Evolutionary conservation across 2,888 invertebrate species (phyloP).

Genomic region (Mechanitis mazaeus): DNA sequence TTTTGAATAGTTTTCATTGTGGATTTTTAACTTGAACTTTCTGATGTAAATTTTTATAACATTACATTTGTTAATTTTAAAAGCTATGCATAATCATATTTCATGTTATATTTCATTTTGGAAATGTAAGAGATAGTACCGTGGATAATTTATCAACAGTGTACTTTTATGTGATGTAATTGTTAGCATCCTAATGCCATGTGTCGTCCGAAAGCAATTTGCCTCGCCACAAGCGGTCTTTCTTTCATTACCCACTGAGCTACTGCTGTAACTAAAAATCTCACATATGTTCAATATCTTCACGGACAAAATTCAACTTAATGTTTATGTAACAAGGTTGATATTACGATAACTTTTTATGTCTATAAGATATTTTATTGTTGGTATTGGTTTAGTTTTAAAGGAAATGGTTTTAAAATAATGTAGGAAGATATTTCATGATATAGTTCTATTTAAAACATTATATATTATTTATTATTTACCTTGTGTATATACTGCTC

Average conservation of each 20-base stretch:
- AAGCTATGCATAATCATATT: too few relatives aligned
- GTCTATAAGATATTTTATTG: conserved; percentile 6
- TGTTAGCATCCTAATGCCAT: conserved; percentile 55
- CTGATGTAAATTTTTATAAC: too few relatives aligned
- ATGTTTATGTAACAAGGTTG: not conserved
- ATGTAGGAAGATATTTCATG: conserved; percentile 21
- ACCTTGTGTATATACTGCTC: too few relatives aligned
- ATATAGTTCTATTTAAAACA: too few relatives aligned
- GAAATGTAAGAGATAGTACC: too few relatives aligned
- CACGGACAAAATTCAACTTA: conserved; percentile 14
- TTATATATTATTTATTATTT: too few relatives aligned
- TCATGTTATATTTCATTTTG: too few relatives aligned
- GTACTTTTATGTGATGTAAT: conserved; percentile 25
- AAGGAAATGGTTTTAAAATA: conserved; percentile 28
- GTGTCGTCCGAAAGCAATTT: conserved; percentile 74
- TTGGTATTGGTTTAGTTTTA: conserved; percentile 23
- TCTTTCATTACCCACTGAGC: conserved; percentile 54
- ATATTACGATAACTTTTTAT: not conserved
- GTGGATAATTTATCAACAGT: conserved; percentile 18
- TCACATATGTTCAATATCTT: conserved; percentile 4
- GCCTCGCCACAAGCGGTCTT: conserved; percentile 64
- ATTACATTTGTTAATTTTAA: too few relatives aligned
- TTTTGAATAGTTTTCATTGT: too few relatives aligned
- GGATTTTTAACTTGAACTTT: too few relatives aligned
- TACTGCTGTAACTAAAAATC: conserved; percentile 28